Evolutionary conservation across 2,888 invertebrate genomes (phyloP).

Genomic region (Peribatodes rhomboidaria): DNA sequence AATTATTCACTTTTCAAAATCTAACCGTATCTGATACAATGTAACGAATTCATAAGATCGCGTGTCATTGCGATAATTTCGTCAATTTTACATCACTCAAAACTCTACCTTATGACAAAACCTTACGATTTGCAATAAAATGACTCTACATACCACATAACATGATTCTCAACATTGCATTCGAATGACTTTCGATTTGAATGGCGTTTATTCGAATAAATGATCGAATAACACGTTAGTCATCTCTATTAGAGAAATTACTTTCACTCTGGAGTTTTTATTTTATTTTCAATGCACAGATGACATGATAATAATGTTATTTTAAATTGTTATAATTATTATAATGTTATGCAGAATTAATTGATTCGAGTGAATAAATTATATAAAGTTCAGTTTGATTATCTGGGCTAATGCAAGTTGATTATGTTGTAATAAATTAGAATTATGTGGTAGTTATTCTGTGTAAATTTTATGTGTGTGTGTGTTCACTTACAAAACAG

Average conservation of each 20-base stretch:
- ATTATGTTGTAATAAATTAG: background rate
- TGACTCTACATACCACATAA: slow-evolving; percentile 7
- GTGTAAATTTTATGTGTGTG: background rate
- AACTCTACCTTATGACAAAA: slow-evolving; percentile 14
- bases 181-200: slow-evolving; percentile 59
- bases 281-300: slow-evolving; percentile 20
- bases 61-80: slow-evolving; percentile 23
- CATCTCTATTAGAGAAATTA: slow-evolving; percentile 60
- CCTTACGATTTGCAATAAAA: slow-evolving; percentile 15
- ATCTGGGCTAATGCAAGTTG: background rate
- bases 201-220: slow-evolving; percentile 58
- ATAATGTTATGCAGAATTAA: slow-evolving; percentile 7
- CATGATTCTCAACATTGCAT: slow-evolving; percentile 26
- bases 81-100: slow-evolving; percentile 11
- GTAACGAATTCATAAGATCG: slow-evolving; percentile 11
- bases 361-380: slow-evolving; percentile 17
- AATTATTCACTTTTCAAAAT: slow-evolving; percentile 5
- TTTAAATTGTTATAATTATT: slow-evolving; percentile 3
- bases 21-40: background rate
- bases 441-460: background rate
- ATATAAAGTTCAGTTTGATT: slow-evolving; percentile 5
- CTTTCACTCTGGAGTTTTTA: slow-evolving; percentile 65
- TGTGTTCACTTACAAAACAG: too few relatives aligned
- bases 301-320: slow-evolving; percentile 14
- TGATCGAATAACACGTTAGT: slow-evolving; percentile 69